Percentiles rank a stretch among this genome's conserved stretches.
These are phyloP conservation scores for Ceramica pisi DNA, from an alignment of 2,888 invertebrate genomes.

Conservation along the genomic window DNA sequence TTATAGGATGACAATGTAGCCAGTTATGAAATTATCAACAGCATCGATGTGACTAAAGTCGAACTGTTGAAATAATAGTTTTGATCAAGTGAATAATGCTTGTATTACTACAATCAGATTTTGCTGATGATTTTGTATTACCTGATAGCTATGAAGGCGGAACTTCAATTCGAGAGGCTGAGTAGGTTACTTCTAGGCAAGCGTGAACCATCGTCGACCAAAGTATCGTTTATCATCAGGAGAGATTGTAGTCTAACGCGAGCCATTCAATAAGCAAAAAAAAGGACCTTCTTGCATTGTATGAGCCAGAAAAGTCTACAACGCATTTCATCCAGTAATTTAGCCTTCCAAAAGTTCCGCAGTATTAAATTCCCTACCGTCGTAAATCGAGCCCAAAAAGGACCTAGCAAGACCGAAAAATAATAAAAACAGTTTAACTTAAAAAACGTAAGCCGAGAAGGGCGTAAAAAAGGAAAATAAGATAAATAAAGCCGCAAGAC, in stretches of 20 bases:
- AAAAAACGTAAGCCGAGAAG: conserved; percentile 64
- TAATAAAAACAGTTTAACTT: conserved; percentile 65
- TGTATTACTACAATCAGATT: too few relatives aligned
- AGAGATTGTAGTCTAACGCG: neutral
- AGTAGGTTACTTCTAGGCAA: too few relatives aligned
- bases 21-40: neutral
- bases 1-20: neutral
- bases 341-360: conserved; percentile 1
- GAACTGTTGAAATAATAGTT: neutral
- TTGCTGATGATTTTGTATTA: neutral
- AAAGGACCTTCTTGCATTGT: neutral
- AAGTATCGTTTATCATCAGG: neutral
- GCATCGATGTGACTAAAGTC: neutral
- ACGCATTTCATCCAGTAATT: conserved; percentile 22
- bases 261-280: neutral
- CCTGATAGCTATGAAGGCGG: too few relatives aligned
- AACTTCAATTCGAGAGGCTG: too few relatives aligned
- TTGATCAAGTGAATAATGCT: neutral
- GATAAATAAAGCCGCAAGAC: conserved; percentile 66
- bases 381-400: conserved; percentile 54
- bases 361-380: conserved; percentile 33
- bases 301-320: neutral
- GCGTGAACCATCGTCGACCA: neutral
- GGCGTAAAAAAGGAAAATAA: conserved; percentile 56
- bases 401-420: conserved; percentile 48